Evolutionary conservation across 2,888 invertebrate species (phyloP).

Genomic region (Lycocerus yunnanus): DNA sequence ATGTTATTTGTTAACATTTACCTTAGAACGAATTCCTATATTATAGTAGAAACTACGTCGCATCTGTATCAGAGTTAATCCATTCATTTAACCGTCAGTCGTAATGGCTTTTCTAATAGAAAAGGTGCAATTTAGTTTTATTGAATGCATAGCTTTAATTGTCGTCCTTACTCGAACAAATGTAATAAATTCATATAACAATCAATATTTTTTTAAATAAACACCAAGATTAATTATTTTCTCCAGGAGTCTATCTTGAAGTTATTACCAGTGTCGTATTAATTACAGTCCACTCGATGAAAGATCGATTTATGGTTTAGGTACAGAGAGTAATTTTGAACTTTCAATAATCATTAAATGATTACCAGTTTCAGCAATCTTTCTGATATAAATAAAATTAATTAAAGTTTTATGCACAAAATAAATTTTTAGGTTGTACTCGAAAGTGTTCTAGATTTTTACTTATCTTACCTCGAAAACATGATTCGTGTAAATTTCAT

Average conservation of each 20-base stretch:
- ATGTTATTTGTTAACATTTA: too few relatives aligned
- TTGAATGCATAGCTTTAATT: background rate
- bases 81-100: background rate
- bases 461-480: background rate
- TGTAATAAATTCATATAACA: background rate
- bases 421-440: background rate
- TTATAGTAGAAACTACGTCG: too few relatives aligned
- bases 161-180: background rate
- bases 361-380: background rate
- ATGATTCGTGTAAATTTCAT: background rate
- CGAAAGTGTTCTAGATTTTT: background rate
- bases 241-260: background rate
- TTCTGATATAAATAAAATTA: background rate
- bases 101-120: background rate
- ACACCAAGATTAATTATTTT: background rate
- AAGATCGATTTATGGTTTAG: background rate
- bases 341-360: background rate
- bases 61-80: background rate
- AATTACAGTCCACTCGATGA: background rate
- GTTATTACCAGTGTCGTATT: background rate
- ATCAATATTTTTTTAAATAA: background rate
- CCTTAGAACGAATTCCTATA: background rate
- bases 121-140: background rate
- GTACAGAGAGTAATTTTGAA: background rate
- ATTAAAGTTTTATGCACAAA: background rate